Evolutionary conservation across 1,140 invertebrate species (phyloP), one percentile per base, ranked within the genome.

Genomic region (Drosophila arizonae): DNA sequence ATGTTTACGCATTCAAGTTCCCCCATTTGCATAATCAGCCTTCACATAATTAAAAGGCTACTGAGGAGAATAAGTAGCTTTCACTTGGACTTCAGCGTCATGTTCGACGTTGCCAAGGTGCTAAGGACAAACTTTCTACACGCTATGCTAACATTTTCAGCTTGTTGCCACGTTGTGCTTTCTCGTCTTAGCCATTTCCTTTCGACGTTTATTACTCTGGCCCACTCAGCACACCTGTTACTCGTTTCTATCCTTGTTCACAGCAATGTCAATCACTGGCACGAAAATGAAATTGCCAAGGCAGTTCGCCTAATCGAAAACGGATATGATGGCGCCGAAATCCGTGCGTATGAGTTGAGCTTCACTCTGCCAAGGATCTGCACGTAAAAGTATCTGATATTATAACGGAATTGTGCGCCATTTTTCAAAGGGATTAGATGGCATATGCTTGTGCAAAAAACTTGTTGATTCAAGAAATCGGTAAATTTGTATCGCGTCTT

Each of bases 21-120:
- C 11, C 39, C 63, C 39, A 81, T 86, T 86, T 86, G 71, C 81
- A 87, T 87, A 87, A 86, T 81, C 82, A 81, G 82, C 82, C 79
- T 87, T 51, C 65, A 51, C 78, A 74, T 87, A 87, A 86, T 86
- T 86, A 86, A 86, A 81, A 81, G 82, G 81, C 81, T 72, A 86
- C 81, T 72, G 72, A 26, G 46, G 6, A 61, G 50, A 46, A 43
- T 55, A 75, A 33, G 50, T 41, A 36, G 24, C 36, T 33, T 30
- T 9, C 9, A 15, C 33, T 28, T 10, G 15, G 39, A 24, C 43
- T 48, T 13, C 45, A 55, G 15, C 17, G 24, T 58, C 10, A 71
- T 48, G 11, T 55, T 36, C 10, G 6, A 5, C 57, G 54, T 52
- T 70, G 6, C 48, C 50, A 51, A 41, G 50, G 36, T 57, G 50